These are phyloP conservation scores for Podotricha telesiphe DNA, from an alignment of 2,888 invertebrate genomes.

Conservation along the genomic window DNA sequence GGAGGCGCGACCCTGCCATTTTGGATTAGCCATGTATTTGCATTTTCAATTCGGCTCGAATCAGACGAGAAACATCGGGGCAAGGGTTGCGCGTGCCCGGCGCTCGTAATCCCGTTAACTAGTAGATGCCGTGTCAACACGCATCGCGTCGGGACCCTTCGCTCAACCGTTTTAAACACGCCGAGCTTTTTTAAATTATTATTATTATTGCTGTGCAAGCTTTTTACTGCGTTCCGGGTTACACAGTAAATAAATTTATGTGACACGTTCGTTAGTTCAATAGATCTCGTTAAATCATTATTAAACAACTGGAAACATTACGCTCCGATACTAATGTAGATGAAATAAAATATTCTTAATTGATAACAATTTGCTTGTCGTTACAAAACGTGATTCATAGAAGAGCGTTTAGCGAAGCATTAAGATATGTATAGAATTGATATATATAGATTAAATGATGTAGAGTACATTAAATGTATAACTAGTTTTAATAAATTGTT, in stretches of 20 bases:
- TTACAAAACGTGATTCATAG: too few relatives aligned
- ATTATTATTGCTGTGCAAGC: conserved; percentile 44
- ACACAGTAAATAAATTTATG: conserved; percentile 42
- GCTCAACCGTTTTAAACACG: conserved; percentile 44
- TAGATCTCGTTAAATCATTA: conserved; percentile 21
- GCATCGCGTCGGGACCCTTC: conserved; percentile 32
- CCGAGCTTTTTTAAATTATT: conserved; percentile 46
- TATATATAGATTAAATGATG: too few relatives aligned
- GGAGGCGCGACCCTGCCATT: conserved; percentile 52
- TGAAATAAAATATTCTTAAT: too few relatives aligned
- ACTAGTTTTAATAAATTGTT: too few relatives aligned
- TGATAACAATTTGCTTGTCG: too few relatives aligned
- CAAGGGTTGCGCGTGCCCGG: conserved; percentile 54
- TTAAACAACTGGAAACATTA: neutral
- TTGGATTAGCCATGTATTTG: conserved; percentile 68
- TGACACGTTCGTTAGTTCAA: conserved; percentile 21
- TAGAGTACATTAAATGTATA: too few relatives aligned
- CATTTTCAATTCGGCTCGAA: conserved; percentile 62
- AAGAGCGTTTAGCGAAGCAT: too few relatives aligned
- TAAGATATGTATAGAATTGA: too few relatives aligned
- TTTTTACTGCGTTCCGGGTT: conserved; percentile 35
- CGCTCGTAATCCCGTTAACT: conserved; percentile 54
- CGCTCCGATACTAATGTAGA: neutral
- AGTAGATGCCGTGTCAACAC: conserved; percentile 48
- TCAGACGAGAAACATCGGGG: conserved; percentile 24